Conservation (phyloP, 2,888 invertebrate genomes). For the Tipula confusa region DNA sequence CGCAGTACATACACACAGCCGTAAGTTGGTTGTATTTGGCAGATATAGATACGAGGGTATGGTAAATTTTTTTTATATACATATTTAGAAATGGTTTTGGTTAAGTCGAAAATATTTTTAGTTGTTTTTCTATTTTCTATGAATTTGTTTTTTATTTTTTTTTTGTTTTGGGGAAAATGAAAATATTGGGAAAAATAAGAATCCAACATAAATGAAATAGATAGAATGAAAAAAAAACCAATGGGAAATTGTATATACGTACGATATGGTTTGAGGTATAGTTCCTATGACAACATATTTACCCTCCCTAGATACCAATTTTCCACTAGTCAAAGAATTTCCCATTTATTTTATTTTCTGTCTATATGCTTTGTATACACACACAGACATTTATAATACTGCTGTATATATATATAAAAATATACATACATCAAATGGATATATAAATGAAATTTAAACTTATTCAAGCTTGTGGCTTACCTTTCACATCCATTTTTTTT, state of each 20-base stretch:
- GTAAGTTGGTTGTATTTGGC: background rate
- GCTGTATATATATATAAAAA: background rate
- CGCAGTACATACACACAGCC: background rate
- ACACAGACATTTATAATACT: too few relatives aligned
- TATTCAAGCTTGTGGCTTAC: slow-evolving; percentile 25
- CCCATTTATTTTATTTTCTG: background rate
- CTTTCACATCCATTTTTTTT: background rate
- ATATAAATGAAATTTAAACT: slow-evolving; percentile 17
- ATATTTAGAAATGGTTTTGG: background rate
- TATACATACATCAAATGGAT: slow-evolving; percentile 20
- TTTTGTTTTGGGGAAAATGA: background rate
- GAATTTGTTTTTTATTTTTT: background rate
- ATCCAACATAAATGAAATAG: background rate
- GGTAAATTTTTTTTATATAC: background rate
- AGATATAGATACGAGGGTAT: background rate
- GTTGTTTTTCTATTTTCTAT: slow-evolving; percentile 25
- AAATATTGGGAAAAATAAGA: background rate
- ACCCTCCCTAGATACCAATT: slow-evolving; percentile 20
- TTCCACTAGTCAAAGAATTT: slow-evolving; percentile 25
- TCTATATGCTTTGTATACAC: background rate
- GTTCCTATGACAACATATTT: background rate
- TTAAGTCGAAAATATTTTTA: slow-evolving; percentile 3
- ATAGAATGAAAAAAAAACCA: background rate
- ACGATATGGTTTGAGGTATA: background rate
- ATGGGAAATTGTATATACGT: slow-evolving; percentile 14